Evolutionary conservation across 2,113 vertebrate species (phyloP).

Genomic region (Archilochus colubris): DNA sequence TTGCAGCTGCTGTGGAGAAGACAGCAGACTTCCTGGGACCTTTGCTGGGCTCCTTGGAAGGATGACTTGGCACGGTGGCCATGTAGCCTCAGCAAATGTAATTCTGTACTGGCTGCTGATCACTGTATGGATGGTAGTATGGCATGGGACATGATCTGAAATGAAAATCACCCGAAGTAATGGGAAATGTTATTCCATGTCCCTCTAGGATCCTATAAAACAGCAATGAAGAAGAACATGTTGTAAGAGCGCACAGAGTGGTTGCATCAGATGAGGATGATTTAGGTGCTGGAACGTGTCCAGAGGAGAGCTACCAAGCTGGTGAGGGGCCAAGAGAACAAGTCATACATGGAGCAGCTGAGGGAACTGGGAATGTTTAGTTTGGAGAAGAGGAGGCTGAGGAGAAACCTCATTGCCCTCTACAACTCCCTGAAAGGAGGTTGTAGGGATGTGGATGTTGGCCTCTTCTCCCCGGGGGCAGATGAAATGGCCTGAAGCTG

Average conservation of each 20-base stretch:
- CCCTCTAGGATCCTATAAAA: neutral
- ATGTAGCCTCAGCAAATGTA: fast-evolving
- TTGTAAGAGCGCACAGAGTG: neutral
- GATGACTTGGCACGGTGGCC: neutral
- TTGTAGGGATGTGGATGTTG: too few species aligned
- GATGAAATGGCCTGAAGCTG: too few species aligned
- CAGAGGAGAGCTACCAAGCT: too few species aligned
- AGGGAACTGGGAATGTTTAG: too few species aligned
- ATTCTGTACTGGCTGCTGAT: neutral
- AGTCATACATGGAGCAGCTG: too few species aligned
- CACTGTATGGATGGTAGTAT: neutral
- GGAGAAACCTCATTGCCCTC: too few species aligned
- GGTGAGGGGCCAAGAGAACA: too few species aligned
- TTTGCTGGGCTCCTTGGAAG: neutral
- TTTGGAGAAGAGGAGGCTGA: too few species aligned
- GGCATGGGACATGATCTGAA: neutral
- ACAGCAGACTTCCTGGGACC: neutral
- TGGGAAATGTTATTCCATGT: fast-evolving
- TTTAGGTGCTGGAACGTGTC: too few species aligned
- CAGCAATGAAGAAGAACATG: neutral
- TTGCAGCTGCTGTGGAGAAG: neutral
- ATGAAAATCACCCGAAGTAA: neutral
- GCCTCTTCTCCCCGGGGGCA: too few species aligned
- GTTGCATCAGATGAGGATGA: neutral
- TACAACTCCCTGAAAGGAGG: too few species aligned